These are phyloP conservation scores for Suncus etruscus DNA, from an alignment of 2,113 vertebrate species.

Conservation along the genomic window DNA sequence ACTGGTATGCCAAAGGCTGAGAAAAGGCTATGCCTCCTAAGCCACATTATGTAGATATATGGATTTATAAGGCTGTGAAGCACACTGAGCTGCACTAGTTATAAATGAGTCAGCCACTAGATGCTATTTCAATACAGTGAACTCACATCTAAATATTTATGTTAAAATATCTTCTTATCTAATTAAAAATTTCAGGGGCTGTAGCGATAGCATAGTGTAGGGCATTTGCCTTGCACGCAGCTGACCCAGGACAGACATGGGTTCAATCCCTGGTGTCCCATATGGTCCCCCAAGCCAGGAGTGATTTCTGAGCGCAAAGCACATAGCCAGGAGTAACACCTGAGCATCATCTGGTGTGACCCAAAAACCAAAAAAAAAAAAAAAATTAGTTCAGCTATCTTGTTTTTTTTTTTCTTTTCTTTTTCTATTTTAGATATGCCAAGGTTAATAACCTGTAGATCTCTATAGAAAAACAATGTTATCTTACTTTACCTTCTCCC, in stretches of 20 bases:
- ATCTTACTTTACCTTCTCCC: neutral
- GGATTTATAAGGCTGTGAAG: neutral
- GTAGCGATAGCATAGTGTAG: no score
- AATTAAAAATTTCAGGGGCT: neutral
- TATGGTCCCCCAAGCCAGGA: no score
- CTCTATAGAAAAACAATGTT: neutral
- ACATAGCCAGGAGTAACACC: no score
- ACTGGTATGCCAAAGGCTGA: neutral
- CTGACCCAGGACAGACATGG: no score
- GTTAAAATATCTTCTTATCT: neutral
- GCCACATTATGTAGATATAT: neutral
- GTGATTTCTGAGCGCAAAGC: no score
- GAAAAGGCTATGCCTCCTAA: neutral
- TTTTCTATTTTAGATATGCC: neutral
- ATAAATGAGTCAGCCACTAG: neutral
- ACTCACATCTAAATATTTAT: constrained; percentile 14
- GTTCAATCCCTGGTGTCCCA: no score
- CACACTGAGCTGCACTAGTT: neutral
- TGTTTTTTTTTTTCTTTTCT: neutral
- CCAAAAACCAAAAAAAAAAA: no score
- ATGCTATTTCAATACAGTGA: neutral
- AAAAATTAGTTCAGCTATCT: neutral
- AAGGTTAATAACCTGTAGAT: no score
- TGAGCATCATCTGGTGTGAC: no score
- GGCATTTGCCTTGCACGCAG: no score